A percentile compares a stretch with the other conserved stretches of the same genome.
Conservation (phyloP, 2,888 invertebrate species). For the Drosophila acutilabella region DNA sequence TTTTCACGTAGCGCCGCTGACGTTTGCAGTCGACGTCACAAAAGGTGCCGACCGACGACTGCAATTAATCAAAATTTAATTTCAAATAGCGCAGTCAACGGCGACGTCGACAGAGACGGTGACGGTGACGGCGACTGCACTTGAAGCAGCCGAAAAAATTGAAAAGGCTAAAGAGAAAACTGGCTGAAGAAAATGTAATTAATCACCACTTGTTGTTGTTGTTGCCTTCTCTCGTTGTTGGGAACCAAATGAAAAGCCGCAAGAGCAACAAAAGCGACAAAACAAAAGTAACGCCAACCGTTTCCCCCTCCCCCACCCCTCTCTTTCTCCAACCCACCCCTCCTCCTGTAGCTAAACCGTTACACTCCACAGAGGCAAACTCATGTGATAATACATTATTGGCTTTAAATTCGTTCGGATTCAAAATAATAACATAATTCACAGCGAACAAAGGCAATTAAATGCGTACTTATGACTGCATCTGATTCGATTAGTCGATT, state of each 20-base stretch:
- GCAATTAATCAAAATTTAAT: constrained; percentile 78
- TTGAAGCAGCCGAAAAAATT: constrained; percentile 56
- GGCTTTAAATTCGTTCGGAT: constrained; percentile 19
- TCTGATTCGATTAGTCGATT: constrained; percentile 12
- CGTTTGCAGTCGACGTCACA: constrained; percentile 34
- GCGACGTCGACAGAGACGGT: constrained; percentile 17
- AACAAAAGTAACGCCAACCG: constrained; percentile 58
- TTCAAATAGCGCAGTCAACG: constrained; percentile 68
- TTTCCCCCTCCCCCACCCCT: constrained; percentile 4
- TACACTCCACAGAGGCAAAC: constrained; percentile 44
- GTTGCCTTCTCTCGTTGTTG: constrained; percentile 34
- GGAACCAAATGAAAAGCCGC: constrained; percentile 56
- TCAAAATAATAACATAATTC: constrained; percentile 23
- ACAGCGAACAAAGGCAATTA: constrained; percentile 46
- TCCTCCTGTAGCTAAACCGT: constrained; percentile 26
- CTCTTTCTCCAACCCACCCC: neutral
- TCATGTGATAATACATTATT: constrained; percentile 38
- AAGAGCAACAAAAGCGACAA: constrained; percentile 34
- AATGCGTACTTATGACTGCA: constrained; percentile 36
- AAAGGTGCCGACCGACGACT: constrained; percentile 65
- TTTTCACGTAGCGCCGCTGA: constrained; percentile 74
- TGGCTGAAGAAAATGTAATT: constrained; percentile 74
- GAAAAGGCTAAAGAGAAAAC: constrained; percentile 68
- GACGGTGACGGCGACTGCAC: constrained; percentile 32
- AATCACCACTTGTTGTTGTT: constrained; percentile 57